Percentiles rank a stretch among this genome's conserved stretches.
Evolutionary conservation across 2,113 vertebrate genomes (phyloP).

Genomic region (Microtus montanus): DNA sequence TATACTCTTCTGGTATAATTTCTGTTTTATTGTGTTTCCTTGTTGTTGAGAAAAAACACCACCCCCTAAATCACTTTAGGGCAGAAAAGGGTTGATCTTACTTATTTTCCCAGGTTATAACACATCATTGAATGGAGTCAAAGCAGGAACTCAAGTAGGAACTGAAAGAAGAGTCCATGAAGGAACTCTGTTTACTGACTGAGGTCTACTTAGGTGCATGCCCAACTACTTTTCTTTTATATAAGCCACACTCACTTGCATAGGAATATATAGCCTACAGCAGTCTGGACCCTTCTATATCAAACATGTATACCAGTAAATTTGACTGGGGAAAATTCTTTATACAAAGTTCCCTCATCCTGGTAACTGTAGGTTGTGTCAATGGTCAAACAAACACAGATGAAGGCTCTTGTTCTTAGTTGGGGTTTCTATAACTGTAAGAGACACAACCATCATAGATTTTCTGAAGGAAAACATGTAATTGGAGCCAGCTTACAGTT

Average conservation of each 20-base stretch:
- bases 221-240: too few species aligned
- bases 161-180: background rate
- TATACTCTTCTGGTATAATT: background rate
- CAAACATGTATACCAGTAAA: background rate
- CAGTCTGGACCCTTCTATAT: background rate
- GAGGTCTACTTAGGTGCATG: too few species aligned
- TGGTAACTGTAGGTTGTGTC: background rate
- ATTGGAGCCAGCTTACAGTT: background rate
- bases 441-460: background rate
- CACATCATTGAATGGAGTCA: background rate
- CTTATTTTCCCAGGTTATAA: background rate
- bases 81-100: background rate
- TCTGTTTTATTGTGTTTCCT: background rate
- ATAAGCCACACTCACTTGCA: too few species aligned
- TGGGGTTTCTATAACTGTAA: background rate
- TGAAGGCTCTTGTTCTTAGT: background rate
- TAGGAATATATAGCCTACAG: background rate
- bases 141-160: background rate
- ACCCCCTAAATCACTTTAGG: background rate
- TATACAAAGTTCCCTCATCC: background rate
- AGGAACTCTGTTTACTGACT: background rate
- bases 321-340: background rate
- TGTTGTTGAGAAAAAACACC: background rate
- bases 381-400: background rate
- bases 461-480: background rate